Evolutionary conservation across 2,113 vertebrate genomes (phyloP), one percentile per base, ranked within the genome.

Genomic region (Lycaon pictus): DNA sequence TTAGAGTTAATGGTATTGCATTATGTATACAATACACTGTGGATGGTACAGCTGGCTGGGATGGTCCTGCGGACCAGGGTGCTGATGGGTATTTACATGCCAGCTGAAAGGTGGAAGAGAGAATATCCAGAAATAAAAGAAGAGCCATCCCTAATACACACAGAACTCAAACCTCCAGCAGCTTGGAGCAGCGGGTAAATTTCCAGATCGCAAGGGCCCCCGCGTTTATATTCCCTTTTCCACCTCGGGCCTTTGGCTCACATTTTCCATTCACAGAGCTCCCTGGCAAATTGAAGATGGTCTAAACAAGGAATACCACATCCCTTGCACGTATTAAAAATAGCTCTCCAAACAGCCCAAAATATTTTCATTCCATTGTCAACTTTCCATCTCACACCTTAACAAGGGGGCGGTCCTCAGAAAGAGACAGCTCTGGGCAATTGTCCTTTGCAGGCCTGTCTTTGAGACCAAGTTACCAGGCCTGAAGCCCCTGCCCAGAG

Each of bases 331-430:
- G 0, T 67, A 80, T 83, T 97, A 95, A 97, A 98, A 97, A 96
- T 58, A 95, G 88, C 91, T 93, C 93, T 94, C 63, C 71, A 62
- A 95, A 97, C 72, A 96, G 69, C 56, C 83, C 17, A 2, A 88
- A 82, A 82, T 95, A 93, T 89, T 94, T 95, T 87, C 90, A 92
- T 97, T 97, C 95, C 81, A 55, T 88, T 89, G 82, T 97, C 95
- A 90, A 63, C 76, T 93, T 96, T 97, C 90, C 74, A 82, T 89
- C 81, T 96, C 92, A 25, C 81, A 95, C 93, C 96, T 97, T 95
- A 92, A 71, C 29, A 32, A 94, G 89, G 86, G 86, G 87, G 15
- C 51, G 81, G 71, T 67, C 88, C 93, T 95, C 27, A 29, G 27
- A 88, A 96, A 95, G 4, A 5, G 53, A 27, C 60, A 76, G 69